Evolutionary conservation across 2,797 vertebrate species (phyloP).

Genomic region (Halcyon badia): DNA sequence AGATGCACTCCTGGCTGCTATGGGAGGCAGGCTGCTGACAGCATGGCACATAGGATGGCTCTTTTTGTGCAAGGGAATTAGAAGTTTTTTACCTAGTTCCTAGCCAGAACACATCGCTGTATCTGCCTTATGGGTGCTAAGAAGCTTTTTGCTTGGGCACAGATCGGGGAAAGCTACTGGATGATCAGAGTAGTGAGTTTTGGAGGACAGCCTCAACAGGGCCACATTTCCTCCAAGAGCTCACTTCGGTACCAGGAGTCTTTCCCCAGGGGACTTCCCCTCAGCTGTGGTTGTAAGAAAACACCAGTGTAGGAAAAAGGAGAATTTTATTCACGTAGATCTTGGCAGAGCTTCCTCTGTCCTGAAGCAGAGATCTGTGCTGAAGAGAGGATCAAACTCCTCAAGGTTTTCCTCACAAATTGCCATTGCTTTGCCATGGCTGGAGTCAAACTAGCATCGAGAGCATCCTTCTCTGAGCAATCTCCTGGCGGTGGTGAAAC

Average conservation of each 20-base stretch:
- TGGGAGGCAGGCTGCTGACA: background rate
- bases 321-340: background rate
- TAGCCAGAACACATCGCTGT: background rate
- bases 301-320: background rate
- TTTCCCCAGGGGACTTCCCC: background rate
- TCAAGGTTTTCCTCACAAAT: background rate
- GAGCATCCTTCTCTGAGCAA: background rate
- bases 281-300: background rate
- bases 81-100: background rate
- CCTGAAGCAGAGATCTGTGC: background rate
- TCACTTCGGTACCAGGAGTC: background rate
- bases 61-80: background rate
- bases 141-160: background rate
- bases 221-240: background rate
- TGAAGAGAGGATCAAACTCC: background rate
- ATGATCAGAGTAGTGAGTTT: background rate
- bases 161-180: background rate
- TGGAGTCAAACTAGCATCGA: background rate
- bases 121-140: background rate
- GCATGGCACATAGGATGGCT: background rate
- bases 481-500: accelerated
- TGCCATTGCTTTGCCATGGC: background rate
- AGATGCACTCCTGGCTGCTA: background rate
- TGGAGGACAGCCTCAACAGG: background rate
- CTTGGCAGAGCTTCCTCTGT: background rate